A percentile compares a stretch with the other conserved stretches of the same genome.
Evolutionary conservation across 2,888 invertebrate genomes (phyloP).

Genomic region (Hylaea fasciaria): DNA sequence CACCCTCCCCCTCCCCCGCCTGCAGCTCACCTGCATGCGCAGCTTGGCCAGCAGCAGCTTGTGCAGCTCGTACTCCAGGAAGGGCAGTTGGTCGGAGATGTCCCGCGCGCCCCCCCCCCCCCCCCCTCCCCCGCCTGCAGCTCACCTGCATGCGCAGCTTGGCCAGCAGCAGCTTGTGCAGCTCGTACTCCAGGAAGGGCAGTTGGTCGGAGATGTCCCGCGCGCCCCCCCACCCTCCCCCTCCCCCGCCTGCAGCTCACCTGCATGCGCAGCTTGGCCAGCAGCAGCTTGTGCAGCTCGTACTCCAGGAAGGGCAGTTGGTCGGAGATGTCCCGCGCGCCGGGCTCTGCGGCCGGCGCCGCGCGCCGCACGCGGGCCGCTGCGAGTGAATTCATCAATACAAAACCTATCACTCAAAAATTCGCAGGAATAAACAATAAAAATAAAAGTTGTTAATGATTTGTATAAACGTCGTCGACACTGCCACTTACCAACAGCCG

Average conservation of each 20-base stretch:
- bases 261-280: slow-evolving; percentile 95
- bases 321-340: slow-evolving; percentile 97
- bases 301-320: slow-evolving; percentile 98
- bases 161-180: slow-evolving; percentile 95
- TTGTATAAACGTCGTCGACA: background rate
- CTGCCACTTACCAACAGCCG: slow-evolving; percentile 72
- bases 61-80: too few species aligned
- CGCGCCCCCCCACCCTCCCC: too few species aligned
- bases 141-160: slow-evolving; percentile 91
- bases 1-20: too few species aligned
- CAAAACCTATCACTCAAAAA: too few species aligned
- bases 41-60: too few species aligned
- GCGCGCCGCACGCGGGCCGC: slow-evolving; percentile 91
- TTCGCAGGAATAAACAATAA: too few species aligned
- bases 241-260: slow-evolving; percentile 41
- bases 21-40: too few species aligned
- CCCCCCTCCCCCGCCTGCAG: too few species aligned
- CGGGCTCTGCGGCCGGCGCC: slow-evolving; percentile 92
- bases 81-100: too few species aligned
- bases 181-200: slow-evolving; percentile 97
- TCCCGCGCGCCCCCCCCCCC: too few species aligned
- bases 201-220: slow-evolving; percentile 97
- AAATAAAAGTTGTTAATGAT: background rate
- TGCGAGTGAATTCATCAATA: slow-evolving; percentile 54
- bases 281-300: slow-evolving; percentile 95